Evolutionary conservation across 37 sponge, comb jelly and placozoan species (phyloP), one percentile per base, ranked within the genome.

Genomic region (Chondrosia reniformis): DNA sequence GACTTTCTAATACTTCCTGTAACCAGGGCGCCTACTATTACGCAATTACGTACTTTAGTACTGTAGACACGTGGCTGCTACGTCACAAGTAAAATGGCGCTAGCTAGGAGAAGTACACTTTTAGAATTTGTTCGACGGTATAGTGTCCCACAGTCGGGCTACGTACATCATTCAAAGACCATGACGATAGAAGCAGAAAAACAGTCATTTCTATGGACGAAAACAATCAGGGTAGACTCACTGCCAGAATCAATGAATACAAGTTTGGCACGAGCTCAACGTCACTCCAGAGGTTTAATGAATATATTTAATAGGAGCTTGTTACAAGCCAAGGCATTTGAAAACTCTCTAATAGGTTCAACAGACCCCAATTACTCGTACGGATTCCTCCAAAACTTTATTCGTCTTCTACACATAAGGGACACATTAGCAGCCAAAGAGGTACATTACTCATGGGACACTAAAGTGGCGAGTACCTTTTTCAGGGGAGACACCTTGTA

Each of bases 171-270:
- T 41, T 80, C 84, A 4, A 66, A 83, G 33, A 34, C 46, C n/a
- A 39, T 74, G 33, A 88, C 88, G 2, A 30, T 73, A 25, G 84
- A 88, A 43, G 84, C 84, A 74, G 84, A 88, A 33, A 55, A 63
- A 2, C 88, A 88, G 36, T 49, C 72, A 55, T 75, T 76, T 41
- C 33, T 55, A 10, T 83, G 79, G 88, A 88, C 88, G 4, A 88
- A 88, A 55, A 79, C 88, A 2, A 64, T 74, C 33, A 45, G 43
- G 54, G 44, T 83, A 4, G 44, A 63, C 17, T n/a, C 0, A 2
- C 67, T 46, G 33, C 84, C 88, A n/a, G 0, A 10, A 24, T 52
- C 33, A 21, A 64, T 83, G 21, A 43, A 27, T 0, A 6, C 49
- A 34, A 6, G 76, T 5, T 67, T 56, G 49, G 58, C 54, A 3